Evolutionary conservation across 2,888 invertebrate species (phyloP).

Genomic region (Noctua fimbriata): DNA sequence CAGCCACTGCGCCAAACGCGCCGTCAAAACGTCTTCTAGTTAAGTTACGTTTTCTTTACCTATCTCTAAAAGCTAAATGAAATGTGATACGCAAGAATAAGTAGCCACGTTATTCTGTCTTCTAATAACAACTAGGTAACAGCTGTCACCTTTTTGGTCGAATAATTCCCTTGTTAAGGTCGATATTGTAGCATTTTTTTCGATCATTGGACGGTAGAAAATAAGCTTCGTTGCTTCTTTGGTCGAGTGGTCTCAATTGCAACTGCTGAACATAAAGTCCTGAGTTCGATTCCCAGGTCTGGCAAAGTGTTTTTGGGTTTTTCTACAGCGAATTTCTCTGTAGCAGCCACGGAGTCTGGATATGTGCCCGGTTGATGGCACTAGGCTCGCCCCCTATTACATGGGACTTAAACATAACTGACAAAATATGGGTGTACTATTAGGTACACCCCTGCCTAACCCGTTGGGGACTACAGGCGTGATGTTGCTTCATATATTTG

Average conservation of each 20-base stretch:
- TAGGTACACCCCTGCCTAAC: background rate
- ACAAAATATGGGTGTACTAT: too few species aligned
- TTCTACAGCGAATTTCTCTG: too few species aligned
- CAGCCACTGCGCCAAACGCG: too few species aligned
- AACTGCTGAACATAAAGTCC: too few species aligned
- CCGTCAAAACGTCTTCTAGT: too few species aligned
- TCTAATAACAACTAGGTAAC: background rate
- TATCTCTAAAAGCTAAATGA: background rate
- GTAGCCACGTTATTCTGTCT: background rate
- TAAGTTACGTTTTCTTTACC: background rate
- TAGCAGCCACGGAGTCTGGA: too few species aligned
- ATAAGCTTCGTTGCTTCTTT: background rate
- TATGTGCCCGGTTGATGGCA: too few species aligned
- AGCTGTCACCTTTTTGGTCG: slow-evolving; percentile 8
- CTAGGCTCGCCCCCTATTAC: too few species aligned
- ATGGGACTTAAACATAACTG: too few species aligned
- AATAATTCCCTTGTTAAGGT: background rate
- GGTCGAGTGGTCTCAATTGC: too few species aligned
- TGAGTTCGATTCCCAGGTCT: too few species aligned
- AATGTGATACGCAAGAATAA: slow-evolving; percentile 2
- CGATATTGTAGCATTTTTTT: background rate
- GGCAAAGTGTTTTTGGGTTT: too few species aligned
- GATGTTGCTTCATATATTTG: background rate
- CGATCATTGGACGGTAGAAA: background rate
- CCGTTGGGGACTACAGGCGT: background rate